A percentile compares a stretch with the other conserved stretches of the same genome.
These are phyloP conservation scores for Glaucidium brasilianum DNA, from an alignment of 2,113 vertebrate genomes.

Conservation along the genomic window DNA sequence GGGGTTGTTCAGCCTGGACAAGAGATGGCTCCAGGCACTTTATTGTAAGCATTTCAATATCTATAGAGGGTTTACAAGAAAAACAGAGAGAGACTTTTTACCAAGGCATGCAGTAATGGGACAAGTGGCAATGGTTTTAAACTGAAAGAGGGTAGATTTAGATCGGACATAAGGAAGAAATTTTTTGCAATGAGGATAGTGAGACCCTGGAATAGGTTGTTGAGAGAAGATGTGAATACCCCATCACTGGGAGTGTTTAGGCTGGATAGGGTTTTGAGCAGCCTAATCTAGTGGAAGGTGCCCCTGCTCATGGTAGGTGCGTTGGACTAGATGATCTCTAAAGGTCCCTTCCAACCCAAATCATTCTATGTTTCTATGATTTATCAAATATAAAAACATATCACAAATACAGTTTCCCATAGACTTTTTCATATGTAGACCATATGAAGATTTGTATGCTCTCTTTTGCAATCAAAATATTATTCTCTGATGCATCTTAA, in stretches of 20 bases:
- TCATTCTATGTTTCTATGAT: not conserved
- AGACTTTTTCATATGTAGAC: not conserved
- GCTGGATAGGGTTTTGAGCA: not conserved
- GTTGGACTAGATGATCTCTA: not conserved
- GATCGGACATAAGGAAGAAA: not conserved
- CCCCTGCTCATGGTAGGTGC: rapidly evolving
- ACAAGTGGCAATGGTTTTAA: not conserved
- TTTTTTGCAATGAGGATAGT: not conserved
- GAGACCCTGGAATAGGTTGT: not conserved
- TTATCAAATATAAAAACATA: not conserved
- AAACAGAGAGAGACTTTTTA: not conserved
- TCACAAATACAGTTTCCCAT: not conserved
- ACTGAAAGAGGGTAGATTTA: not conserved
- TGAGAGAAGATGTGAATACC: not conserved
- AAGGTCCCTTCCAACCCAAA: not conserved
- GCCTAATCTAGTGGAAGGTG: not conserved
- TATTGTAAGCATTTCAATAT: not conserved
- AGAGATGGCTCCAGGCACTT: rapidly evolving
- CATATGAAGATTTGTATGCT: not conserved
- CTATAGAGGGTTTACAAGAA: not conserved
- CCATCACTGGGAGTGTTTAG: not conserved
- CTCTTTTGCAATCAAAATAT: not conserved
- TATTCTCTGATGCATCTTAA: not conserved
- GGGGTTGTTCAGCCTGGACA: not conserved
- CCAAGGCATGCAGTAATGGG: not conserved